A percentile compares a stretch with the other conserved stretches of the same genome.
phyloP scores from a whole-genome alignment of 2,888 invertebrate genomes.

The Athalia cordata region DNA sequence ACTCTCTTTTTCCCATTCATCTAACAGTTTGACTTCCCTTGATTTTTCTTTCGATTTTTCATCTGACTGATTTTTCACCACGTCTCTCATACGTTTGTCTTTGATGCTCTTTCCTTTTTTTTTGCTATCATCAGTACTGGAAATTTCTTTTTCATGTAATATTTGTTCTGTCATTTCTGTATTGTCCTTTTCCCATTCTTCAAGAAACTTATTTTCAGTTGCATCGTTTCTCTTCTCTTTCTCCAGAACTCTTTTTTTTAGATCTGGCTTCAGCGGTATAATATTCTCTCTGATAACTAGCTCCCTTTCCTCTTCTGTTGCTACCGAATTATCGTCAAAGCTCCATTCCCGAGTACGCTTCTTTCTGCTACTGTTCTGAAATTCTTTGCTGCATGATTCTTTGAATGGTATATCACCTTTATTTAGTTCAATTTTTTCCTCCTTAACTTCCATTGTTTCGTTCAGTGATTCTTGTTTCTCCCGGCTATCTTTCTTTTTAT shows the following conservation, averaged over 20 bases:
- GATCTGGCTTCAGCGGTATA: background rate
- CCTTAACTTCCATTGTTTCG: slow-evolving; percentile 29
- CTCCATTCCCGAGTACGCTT: slow-evolving; percentile 7
- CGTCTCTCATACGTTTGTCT: slow-evolving; percentile 4
- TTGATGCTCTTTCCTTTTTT: slow-evolving; percentile 15
- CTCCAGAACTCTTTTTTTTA: background rate
- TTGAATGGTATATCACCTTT: background rate
- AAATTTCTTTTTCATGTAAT: slow-evolving; percentile 2
- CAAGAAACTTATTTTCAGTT: slow-evolving; percentile 10
- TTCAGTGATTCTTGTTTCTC: slow-evolving; percentile 5
- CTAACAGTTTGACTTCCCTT: slow-evolving; percentile 53
- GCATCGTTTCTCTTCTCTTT: slow-evolving; percentile 19
- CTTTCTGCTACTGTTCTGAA: background rate
- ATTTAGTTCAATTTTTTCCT: slow-evolving; percentile 27
- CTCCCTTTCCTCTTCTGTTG: slow-evolving; percentile 12
- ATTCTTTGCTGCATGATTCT: background rate
- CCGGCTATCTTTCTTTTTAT: background rate
- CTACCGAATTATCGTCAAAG: slow-evolving; percentile 17
- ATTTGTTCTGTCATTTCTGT: slow-evolving; percentile 18
- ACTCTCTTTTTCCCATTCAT: slow-evolving; percentile 61
- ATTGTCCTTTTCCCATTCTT: slow-evolving; percentile 38
- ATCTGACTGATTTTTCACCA: background rate
- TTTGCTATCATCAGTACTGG: background rate
- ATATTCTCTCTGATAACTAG: background rate
- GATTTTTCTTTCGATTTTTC: slow-evolving; percentile 34